These are phyloP conservation scores for Cyclargus thomasi DNA, from an alignment of 1,140 invertebrate species.

Conservation along the genomic window DNA sequence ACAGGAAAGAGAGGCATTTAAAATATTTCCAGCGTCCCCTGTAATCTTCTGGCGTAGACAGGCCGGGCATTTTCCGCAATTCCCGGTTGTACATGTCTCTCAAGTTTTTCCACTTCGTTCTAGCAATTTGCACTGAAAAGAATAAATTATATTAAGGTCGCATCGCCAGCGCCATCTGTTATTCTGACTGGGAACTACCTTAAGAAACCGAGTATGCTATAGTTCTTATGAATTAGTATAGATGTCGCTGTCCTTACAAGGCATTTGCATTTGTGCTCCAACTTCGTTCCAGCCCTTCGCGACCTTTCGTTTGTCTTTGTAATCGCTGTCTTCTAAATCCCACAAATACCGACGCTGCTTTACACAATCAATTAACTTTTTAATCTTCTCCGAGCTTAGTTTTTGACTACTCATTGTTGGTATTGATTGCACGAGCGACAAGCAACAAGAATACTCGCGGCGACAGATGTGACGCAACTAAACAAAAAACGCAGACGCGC, in stretches of 20 bases:
- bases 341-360: conserved; percentile 39
- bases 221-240: background rate
- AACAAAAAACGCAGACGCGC: conserved; percentile 21
- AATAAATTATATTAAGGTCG: background rate
- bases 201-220: background rate
- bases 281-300: conserved; percentile 36
- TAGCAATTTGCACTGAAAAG: background rate
- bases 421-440: background rate
- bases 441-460: conserved; percentile 22
- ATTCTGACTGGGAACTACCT: no score
- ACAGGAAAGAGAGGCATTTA: background rate
- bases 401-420: background rate
- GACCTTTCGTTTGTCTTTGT: conserved; percentile 31
- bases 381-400: background rate
- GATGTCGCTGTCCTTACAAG: conserved; percentile 26
- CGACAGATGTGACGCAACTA: conserved; percentile 31
- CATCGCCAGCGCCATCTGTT: no score
- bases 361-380: conserved; percentile 36
- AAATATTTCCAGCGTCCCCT: background rate
- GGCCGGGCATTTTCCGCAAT: background rate
- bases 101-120: background rate
- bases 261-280: conserved; percentile 23
- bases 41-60: background rate
- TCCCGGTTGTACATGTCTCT: background rate
- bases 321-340: conserved; percentile 33